These are phyloP conservation scores for Pocillopora grandis DNA, from an alignment of 92 coral and sea anemone species.

Conservation along the genomic window DNA sequence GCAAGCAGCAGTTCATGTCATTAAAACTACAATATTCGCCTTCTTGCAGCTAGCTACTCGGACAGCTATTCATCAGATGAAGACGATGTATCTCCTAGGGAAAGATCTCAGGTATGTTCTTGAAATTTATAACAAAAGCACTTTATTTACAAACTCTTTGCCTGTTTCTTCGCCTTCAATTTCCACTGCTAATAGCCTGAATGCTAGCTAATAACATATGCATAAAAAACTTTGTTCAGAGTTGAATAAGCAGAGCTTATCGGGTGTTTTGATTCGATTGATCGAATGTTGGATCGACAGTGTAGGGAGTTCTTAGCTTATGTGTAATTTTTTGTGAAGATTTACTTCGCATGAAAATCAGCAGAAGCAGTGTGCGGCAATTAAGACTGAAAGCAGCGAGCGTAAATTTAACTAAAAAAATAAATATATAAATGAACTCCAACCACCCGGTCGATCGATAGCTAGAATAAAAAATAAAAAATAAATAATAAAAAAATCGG, in stretches of 20 bases:
- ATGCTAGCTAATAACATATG: conserved; percentile 14
- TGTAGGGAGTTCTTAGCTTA: not conserved
- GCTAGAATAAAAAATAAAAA: too few relatives aligned
- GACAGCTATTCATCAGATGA: conserved; percentile 99
- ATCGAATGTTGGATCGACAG: not conserved
- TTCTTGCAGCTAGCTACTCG: conserved; percentile 85
- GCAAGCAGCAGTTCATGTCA: not conserved
- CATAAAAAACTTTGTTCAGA: conserved; percentile 9
- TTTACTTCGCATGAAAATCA: not conserved
- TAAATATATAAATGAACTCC: too few relatives aligned
- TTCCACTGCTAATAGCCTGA: not conserved
- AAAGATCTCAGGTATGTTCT: conserved; percentile 85
- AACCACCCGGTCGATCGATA: too few relatives aligned
- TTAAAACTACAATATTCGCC: conserved; percentile 11
- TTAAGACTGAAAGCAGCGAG: too few relatives aligned
- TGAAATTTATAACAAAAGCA: not conserved
- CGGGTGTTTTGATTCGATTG: not conserved
- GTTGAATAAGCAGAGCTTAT: not conserved
- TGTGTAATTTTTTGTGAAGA: not conserved
- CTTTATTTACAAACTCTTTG: conserved; percentile 8
- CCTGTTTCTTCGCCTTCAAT: conserved; percentile 13
- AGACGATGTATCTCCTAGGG: conserved; percentile 98
- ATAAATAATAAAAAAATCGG: too few relatives aligned
- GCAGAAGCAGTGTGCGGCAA: too few relatives aligned
- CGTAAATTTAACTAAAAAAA: too few relatives aligned